phyloP scores from a whole-genome alignment of 2,888 invertebrate species.

The Drosophila hamatofila region DNA sequence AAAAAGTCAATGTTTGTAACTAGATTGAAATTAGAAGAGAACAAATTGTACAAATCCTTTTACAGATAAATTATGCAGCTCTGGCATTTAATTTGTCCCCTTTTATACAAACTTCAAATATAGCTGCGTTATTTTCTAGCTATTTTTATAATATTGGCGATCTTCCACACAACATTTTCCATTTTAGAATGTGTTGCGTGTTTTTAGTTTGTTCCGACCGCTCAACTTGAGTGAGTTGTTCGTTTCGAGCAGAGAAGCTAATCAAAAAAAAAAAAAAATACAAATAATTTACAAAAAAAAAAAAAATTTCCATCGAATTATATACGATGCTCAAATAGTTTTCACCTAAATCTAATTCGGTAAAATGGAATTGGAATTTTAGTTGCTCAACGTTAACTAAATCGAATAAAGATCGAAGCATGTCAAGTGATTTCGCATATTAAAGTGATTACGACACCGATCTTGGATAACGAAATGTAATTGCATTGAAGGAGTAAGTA shows the following conservation, averaged over 20 bases:
- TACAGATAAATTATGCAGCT: slow-evolving; percentile 15
- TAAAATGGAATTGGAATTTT: slow-evolving; percentile 78
- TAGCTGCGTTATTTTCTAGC: slow-evolving; percentile 59
- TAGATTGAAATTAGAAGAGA: not conserved
- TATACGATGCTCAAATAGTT: slow-evolving; percentile 50
- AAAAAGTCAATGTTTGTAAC: not conserved
- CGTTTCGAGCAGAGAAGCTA: slow-evolving; percentile 55
- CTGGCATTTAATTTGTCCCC: slow-evolving; percentile 29
- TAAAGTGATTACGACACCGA: slow-evolving; percentile 67
- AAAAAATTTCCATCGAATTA: slow-evolving; percentile 22
- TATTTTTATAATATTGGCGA: slow-evolving; percentile 76
- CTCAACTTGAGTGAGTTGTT: slow-evolving; percentile 79
- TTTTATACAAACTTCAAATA: slow-evolving; percentile 65
- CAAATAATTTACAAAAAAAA: slow-evolving; percentile 19
- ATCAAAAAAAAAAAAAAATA: slow-evolving; percentile 7
- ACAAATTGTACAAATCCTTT: not conserved
- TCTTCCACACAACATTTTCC: slow-evolving; percentile 63
- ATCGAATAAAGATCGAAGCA: slow-evolving; percentile 40
- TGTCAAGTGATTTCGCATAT: slow-evolving; percentile 14
- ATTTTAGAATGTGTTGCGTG: slow-evolving; percentile 67
- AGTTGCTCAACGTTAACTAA: slow-evolving; percentile 49
- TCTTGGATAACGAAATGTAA: slow-evolving; percentile 29
- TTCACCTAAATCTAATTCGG: slow-evolving; percentile 79
- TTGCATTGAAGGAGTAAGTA: slow-evolving; percentile 45
- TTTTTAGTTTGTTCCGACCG: slow-evolving; percentile 73